These are phyloP conservation scores for Sylvilagus bachmani DNA, from an alignment of 2,113 vertebrate genomes.

Conservation along the genomic window DNA sequence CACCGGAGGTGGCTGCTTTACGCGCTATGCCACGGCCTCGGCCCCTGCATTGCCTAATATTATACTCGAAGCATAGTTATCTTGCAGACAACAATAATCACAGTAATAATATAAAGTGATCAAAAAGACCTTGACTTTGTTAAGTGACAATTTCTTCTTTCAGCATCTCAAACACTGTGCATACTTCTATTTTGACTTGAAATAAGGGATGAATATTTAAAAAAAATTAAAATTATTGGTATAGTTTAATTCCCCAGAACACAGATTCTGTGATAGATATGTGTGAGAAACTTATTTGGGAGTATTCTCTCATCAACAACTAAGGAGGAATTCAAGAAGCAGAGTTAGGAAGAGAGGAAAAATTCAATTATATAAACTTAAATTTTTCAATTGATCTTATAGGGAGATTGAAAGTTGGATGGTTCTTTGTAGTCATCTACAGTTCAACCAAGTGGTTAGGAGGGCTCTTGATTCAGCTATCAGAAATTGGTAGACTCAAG, in stretches of 20 bases:
- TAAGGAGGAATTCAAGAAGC: not conserved
- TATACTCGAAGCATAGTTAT: not conserved
- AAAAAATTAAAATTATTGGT: conserved; percentile 26
- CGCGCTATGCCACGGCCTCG: too few species aligned
- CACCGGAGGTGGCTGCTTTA: too few species aligned
- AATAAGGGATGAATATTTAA: conserved; percentile 12
- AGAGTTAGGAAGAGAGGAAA: not conserved
- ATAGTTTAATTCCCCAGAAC: not conserved
- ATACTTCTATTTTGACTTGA: not conserved
- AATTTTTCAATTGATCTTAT: not conserved
- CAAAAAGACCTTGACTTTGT: not conserved
- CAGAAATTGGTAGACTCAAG: not conserved
- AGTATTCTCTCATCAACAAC: not conserved
- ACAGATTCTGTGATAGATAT: not conserved
- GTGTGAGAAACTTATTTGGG: not conserved
- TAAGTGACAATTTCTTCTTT: not conserved
- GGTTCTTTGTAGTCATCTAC: not conserved
- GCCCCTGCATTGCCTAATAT: not conserved
- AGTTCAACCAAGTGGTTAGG: not conserved
- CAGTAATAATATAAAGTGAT: conserved; percentile 4
- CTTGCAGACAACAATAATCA: not conserved
- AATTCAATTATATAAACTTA: not conserved
- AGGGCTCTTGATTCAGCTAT: not conserved
- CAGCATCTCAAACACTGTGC: not conserved
- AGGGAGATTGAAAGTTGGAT: not conserved